Percentiles rank a stretch among this genome's conserved stretches.
These are phyloP conservation scores for Callipepla squamata DNA, from an alignment of 2,113 vertebrate genomes.

Conservation along the genomic window DNA sequence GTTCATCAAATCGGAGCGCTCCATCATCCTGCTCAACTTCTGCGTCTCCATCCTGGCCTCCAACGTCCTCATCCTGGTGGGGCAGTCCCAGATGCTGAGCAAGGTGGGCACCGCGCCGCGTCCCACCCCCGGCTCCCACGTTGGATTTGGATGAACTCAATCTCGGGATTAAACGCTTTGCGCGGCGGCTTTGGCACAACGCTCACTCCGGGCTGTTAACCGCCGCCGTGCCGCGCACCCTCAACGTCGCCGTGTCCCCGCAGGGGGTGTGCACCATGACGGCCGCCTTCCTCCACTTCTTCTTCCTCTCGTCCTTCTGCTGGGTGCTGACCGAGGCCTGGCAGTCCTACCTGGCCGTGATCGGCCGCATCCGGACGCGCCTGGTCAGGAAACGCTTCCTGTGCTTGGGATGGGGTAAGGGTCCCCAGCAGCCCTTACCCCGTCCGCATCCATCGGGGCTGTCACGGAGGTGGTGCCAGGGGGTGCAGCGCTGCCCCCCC, in stretches of 20 bases:
- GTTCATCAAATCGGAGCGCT: conserved; percentile 96
- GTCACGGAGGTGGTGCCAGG: not conserved
- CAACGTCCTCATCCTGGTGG: conserved; percentile 95
- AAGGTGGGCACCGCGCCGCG: conserved; percentile 81
- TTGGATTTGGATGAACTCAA: conserved; percentile 61
- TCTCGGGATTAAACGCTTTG: conserved; percentile 23
- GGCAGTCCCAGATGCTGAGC: conserved; percentile 96
- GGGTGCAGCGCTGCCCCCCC: not conserved
- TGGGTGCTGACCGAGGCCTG: conserved; percentile 99
- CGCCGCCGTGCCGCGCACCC: accelerated
- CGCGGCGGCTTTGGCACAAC: not conserved
- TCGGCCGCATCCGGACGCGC: conserved; percentile 94
- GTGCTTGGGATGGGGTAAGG: conserved; percentile 98
- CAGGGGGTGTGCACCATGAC: conserved; percentile 96
- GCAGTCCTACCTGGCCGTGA: conserved; percentile 99
- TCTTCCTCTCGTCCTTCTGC: conserved; percentile 99
- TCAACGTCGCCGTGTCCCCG: accelerated
- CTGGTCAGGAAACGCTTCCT: conserved; percentile 98
- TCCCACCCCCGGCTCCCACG: not conserved
- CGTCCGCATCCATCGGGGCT: not conserved
- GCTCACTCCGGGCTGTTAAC: not conserved
- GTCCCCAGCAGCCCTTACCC: no score
- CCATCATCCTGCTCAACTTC: conserved; percentile 97
- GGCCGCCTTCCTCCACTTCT: conserved; percentile 97
- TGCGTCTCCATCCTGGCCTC: conserved; percentile 97